Conservation (phyloP, 2,888 invertebrate genomes). For the Torymus texanus region DNA sequence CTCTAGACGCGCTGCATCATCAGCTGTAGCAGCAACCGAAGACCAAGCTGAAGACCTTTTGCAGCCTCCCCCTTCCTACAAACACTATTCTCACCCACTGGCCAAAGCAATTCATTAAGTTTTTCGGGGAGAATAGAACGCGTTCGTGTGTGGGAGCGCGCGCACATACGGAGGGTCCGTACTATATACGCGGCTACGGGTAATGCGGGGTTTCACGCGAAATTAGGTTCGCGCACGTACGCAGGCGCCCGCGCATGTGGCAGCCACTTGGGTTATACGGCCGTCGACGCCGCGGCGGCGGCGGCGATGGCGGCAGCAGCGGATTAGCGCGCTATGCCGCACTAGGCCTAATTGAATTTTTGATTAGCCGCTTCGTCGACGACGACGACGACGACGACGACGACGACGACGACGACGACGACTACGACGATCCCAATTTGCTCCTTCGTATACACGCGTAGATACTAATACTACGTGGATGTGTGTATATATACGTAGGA, state of each 20-base stretch:
- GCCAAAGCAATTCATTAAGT: constrained; percentile 1
- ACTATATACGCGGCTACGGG: background rate
- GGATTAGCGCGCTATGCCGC: constrained; percentile 12
- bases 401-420: no score
- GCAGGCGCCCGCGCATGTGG: background rate
- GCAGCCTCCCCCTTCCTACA: background rate
- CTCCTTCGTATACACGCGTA: no score
- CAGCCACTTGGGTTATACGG: background rate
- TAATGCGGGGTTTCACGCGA: constrained; percentile 28
- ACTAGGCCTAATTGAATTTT: constrained; percentile 45
- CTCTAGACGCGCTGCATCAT: background rate
- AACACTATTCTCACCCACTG: background rate
- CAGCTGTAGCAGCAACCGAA: background rate
- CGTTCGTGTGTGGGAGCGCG: background rate
- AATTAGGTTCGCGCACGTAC: constrained; percentile 12
- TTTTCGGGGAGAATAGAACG: background rate
- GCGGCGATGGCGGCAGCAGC: background rate
- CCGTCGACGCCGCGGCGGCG: background rate
- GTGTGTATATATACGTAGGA: no score
- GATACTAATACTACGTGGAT: no score
- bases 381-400: no score
- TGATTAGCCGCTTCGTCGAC: constrained; percentile 5
- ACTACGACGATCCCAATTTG: no score
- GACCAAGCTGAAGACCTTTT: no score
- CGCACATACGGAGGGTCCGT: background rate